Conservation (phyloP, 2,113 vertebrate genomes). For the Camelus dromedarius region DNA sequence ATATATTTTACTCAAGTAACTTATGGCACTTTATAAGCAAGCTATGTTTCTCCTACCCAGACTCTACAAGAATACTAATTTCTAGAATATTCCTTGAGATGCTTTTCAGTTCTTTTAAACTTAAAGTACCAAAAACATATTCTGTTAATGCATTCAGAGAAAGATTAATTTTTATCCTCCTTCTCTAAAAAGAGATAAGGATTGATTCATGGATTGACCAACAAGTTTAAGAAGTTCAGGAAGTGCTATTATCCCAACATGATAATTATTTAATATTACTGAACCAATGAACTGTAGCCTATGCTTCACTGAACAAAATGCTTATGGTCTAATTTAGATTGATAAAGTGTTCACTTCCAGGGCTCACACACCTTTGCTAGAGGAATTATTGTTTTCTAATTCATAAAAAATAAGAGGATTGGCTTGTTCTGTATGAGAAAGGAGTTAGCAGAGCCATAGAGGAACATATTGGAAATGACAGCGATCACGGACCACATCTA, state of each 20-base stretch:
- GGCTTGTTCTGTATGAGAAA: neutral
- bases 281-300: constrained; percentile 65
- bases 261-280: constrained; percentile 73
- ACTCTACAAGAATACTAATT: neutral
- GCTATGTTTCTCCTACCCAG: neutral
- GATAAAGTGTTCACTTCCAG: constrained; percentile 59
- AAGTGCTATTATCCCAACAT: constrained; percentile 62
- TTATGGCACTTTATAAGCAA: neutral
- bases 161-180: constrained; percentile 44
- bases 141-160: neutral
- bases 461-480: constrained; percentile 9
- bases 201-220: constrained; percentile 38
- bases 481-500: neutral
- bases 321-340: constrained; percentile 68
- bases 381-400: constrained; percentile 65
- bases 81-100: neutral
- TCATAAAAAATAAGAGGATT: constrained; percentile 53
- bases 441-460: constrained; percentile 13
- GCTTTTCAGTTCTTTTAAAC: constrained; percentile 25
- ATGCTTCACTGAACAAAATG: constrained; percentile 69
- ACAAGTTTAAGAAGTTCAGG: constrained; percentile 57
- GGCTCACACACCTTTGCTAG: neutral
- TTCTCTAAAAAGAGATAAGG: neutral
- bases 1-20: neutral
- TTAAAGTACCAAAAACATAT: constrained; percentile 6